These are phyloP conservation scores for Vireo altiloquus DNA, from an alignment of 2,113 vertebrate genomes.

Conservation along the genomic window DNA sequence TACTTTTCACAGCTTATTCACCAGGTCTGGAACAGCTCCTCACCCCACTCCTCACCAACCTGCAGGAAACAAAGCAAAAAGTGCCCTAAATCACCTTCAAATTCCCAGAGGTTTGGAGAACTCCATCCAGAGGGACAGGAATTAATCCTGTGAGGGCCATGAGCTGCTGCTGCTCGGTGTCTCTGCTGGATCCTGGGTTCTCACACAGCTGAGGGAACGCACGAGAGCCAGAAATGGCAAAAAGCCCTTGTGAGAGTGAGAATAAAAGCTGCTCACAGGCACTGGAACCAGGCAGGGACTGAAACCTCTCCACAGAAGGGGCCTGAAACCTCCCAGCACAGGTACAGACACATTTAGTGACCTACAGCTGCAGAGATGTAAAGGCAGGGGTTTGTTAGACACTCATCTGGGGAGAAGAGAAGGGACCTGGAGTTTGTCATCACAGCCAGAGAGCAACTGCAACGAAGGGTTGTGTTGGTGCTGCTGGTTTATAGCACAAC, in stretches of 20 bases:
- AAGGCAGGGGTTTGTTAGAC: background rate
- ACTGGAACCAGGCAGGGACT: background rate
- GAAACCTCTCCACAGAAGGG: background rate
- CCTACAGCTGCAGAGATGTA: background rate
- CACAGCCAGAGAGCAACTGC: background rate
- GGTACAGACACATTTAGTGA: background rate
- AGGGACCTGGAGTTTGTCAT: background rate
- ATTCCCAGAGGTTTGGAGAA: background rate
- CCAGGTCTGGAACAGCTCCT: background rate
- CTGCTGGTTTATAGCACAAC: background rate
- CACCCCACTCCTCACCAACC: background rate
- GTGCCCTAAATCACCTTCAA: background rate
- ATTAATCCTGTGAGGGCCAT: background rate
- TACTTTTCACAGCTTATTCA: background rate
- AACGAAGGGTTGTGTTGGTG: background rate
- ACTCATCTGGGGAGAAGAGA: background rate
- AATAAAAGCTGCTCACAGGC: background rate
- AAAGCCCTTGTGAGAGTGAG: background rate
- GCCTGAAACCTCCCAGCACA: background rate
- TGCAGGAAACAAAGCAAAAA: background rate
- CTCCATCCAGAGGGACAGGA: background rate
- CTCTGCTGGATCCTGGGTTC: background rate
- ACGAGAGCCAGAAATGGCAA: background rate
- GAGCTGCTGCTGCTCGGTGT: constrained; percentile 1
- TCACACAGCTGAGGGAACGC: background rate